A percentile compares a stretch with the other conserved stretches of the same genome.
phyloP scores from a whole-genome alignment of 2,113 vertebrate species.

The Terrapene triunguis region DNA sequence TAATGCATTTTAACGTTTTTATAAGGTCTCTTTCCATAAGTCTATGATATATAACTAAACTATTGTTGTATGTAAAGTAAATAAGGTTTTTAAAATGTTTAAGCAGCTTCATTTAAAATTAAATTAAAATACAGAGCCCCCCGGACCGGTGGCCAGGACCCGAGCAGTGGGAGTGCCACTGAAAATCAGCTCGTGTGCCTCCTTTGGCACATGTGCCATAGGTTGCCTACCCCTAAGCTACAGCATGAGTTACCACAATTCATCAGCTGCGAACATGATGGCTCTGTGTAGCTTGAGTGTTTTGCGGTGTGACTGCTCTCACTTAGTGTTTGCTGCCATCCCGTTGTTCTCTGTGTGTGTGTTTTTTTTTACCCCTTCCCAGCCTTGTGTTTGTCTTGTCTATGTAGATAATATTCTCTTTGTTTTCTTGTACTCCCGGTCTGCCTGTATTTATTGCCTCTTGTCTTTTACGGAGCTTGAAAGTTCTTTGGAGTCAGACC shows the following conservation, averaged over 20 bases:
- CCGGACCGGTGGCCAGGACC: no score
- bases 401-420: background rate
- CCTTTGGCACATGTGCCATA: no score
- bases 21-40: no score
- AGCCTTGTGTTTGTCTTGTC: background rate
- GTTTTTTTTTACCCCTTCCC: background rate
- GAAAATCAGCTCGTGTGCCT: no score
- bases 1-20: no score
- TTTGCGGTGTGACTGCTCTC: fast-evolving
- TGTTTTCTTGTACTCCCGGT: background rate
- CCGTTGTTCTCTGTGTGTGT: background rate
- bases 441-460: background rate
- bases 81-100: no score
- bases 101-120: no score
- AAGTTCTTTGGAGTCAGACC: background rate
- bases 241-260: background rate
- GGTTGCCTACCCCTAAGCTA: background rate
- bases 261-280: background rate
- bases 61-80: no score
- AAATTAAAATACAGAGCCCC: no score
- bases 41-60: no score
- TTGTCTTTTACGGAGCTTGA: background rate
- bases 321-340: background rate
- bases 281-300: fast-evolving
- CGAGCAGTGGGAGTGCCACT: no score